Evolutionary conservation across 2,113 vertebrate genomes (phyloP).

Genomic region (Seriola aureovittata): DNA sequence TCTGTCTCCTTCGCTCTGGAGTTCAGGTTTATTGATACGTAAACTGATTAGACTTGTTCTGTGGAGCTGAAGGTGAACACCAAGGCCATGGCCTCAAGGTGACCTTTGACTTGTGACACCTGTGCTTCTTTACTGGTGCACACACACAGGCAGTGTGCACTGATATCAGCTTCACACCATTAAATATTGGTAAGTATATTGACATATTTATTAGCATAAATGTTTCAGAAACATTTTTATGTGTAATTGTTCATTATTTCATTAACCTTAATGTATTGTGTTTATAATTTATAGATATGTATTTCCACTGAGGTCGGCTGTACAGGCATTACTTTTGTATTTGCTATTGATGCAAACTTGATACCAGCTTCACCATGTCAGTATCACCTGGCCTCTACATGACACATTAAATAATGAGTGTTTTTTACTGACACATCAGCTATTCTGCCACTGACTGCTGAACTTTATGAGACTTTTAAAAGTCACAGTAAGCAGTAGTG

Average conservation of each 20-base stretch:
- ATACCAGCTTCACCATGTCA: not conserved
- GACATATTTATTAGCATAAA: too few species aligned
- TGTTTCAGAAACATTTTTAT: not conserved
- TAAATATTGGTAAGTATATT: not conserved
- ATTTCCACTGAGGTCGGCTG: not conserved
- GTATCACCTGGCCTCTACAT: not conserved
- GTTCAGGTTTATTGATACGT: not conserved
- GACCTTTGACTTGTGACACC: slow-evolving; percentile 29
- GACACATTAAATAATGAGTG: not conserved
- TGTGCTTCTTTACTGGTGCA: not conserved
- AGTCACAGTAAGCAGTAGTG: not conserved
- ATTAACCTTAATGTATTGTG: not conserved
- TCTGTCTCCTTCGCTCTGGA: not conserved
- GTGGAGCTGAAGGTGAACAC: not conserved
- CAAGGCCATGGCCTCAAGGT: slow-evolving; percentile 26
- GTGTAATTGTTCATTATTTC: not conserved
- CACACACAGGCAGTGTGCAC: not conserved
- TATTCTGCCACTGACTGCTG: not conserved
- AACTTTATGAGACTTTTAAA: not conserved
- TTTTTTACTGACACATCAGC: not conserved
- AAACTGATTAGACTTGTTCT: not conserved
- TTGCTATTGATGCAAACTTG: not conserved
- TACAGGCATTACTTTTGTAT: not conserved
- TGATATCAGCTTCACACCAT: not conserved
- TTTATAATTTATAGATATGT: not conserved